Percentiles rank a stretch among this genome's conserved stretches.
Conservation (phyloP, 2,797 vertebrate genomes). For the Rhodeus uyekii region DNA sequence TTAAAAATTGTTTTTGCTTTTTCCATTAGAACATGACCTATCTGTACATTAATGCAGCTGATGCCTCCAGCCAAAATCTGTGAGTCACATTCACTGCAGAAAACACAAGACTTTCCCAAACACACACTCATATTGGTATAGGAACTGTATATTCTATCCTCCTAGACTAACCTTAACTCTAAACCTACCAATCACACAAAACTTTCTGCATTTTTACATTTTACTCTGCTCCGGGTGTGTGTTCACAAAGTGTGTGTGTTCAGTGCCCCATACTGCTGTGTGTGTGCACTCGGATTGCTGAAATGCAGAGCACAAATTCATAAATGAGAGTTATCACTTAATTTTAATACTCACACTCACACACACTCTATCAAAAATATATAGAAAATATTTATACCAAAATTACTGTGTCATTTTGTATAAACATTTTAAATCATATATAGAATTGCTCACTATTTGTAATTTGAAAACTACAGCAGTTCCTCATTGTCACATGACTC, state of each 20-base stretch:
- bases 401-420: background rate
- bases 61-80: constrained; percentile 87
- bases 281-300: too few relatives aligned
- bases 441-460: background rate
- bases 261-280: too few relatives aligned
- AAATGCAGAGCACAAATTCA: too few relatives aligned
- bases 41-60: constrained; percentile 86
- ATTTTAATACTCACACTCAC: too few relatives aligned
- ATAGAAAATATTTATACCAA: background rate
- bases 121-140: too few relatives aligned
- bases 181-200: too few relatives aligned
- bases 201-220: too few relatives aligned
- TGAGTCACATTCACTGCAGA: constrained; percentile 71
- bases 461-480: constrained; percentile 39
- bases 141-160: too few relatives aligned
- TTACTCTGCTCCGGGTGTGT: too few relatives aligned
- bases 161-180: too few relatives aligned
- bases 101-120: background rate
- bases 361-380: background rate
- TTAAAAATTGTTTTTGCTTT: constrained; percentile 50
- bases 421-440: background rate
- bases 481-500: constrained; percentile 49
- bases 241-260: too few relatives aligned
- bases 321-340: too few relatives aligned
- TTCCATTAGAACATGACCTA: constrained; percentile 84